Percentiles rank a stretch among this genome's conserved stretches.
Evolutionary conservation across 2,888 invertebrate genomes (phyloP).

Genomic region (Boloria euphrosyne): DNA sequence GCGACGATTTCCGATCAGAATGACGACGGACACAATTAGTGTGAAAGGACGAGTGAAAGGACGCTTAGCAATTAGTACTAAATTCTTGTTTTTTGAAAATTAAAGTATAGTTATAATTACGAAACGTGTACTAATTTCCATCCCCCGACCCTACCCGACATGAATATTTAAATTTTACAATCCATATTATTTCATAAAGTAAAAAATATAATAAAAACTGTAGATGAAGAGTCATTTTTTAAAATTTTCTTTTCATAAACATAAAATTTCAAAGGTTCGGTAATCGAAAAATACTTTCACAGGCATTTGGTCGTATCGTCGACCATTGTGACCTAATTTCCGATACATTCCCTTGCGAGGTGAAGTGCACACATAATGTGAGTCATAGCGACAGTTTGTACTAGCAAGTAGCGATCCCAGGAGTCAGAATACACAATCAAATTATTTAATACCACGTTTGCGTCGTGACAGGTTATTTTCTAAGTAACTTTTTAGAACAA

Average conservation of each 20-base stretch:
- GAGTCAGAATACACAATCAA: slow-evolving; percentile 3
- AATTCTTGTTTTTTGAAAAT: too few species aligned
- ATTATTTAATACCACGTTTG: slow-evolving; percentile 6
- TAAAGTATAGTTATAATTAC: too few species aligned
- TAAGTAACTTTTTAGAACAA: neutral
- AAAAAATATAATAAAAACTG: too few species aligned
- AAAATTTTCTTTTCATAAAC: neutral
- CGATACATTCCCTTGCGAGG: slow-evolving; percentile 24
- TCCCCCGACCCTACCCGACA: too few species aligned
- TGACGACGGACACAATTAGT: too few species aligned
- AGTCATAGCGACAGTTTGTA: slow-evolving; percentile 16
- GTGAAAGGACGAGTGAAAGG: too few species aligned
- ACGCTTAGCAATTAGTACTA: too few species aligned
- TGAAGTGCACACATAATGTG: slow-evolving; percentile 17
- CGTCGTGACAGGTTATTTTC: neutral
- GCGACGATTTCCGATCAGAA: too few species aligned
- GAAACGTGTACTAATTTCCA: too few species aligned
- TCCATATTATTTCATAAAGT: too few species aligned
- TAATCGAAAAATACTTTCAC: slow-evolving; percentile 7
- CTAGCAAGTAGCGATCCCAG: slow-evolving; percentile 5
- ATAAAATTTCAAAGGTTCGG: neutral
- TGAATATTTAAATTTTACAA: too few species aligned
- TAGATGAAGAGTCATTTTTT: too few species aligned
- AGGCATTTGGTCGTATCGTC: slow-evolving; percentile 29
- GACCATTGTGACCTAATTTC: slow-evolving; percentile 37